A percentile compares a stretch with the other conserved stretches of the same genome.
These are phyloP conservation scores for Choristoneura rosaceana DNA, from an alignment of 2,888 invertebrate species.

Conservation along the genomic window DNA sequence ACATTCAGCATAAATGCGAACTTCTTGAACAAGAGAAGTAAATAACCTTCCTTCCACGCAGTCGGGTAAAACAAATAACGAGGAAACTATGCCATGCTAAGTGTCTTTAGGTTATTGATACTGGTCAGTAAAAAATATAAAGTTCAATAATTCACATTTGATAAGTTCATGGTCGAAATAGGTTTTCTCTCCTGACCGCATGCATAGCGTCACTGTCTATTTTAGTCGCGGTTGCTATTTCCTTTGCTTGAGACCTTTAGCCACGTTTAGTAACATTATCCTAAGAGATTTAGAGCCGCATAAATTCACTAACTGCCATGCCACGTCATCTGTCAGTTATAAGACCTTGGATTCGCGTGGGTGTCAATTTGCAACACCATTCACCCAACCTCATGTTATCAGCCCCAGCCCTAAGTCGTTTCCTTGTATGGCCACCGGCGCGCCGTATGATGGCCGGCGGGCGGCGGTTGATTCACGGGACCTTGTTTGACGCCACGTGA, in stretches of 20 bases:
- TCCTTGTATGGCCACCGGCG: constrained; percentile 55
- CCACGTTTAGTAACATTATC: constrained; percentile 6
- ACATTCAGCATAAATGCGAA: too few species aligned
- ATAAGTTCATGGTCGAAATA: constrained; percentile 29
- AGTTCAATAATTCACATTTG: constrained; percentile 32
- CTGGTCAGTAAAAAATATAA: constrained; percentile 26
- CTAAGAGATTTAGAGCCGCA: constrained; percentile 5
- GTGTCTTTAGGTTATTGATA: constrained; percentile 27
- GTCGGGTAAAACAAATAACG: constrained; percentile 2
- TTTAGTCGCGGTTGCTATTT: constrained; percentile 3
- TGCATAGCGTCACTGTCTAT: constrained; percentile 24
- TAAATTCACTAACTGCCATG: constrained; percentile 8
- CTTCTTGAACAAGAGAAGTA: too few species aligned
- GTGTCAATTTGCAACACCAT: constrained; percentile 39
- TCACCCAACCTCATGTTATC: constrained; percentile 43
- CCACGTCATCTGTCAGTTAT: constrained; percentile 21
- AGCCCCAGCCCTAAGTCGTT: constrained; percentile 53
- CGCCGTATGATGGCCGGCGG: constrained; percentile 44
- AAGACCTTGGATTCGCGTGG: constrained; percentile 30
- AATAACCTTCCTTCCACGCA: too few species aligned
- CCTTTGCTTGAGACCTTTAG: not conserved
- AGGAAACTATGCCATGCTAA: not conserved
- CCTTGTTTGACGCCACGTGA: constrained; percentile 24
- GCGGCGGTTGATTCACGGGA: constrained; percentile 31
- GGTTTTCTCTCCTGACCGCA: constrained; percentile 29